Evolutionary conservation across 2,797 vertebrate genomes (phyloP), one percentile per base, ranked within the genome.

Genomic region (Xenentodon cancila): DNA sequence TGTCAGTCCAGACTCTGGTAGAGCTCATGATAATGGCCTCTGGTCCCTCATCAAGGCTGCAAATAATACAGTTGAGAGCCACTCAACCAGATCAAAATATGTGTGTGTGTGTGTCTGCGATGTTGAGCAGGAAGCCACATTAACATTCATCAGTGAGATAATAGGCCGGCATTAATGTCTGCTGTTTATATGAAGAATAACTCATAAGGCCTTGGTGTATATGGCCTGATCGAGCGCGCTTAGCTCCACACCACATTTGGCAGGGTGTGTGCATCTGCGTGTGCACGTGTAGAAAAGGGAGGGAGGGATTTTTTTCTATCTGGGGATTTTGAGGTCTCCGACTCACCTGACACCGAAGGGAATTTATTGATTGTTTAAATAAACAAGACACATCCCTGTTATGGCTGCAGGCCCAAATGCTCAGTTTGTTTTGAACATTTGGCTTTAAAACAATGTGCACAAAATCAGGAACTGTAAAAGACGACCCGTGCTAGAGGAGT

Each of bases 121-220:
- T 54, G 69, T 60, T 56, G 75, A 75, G 79, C 49, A 44, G 64
- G 79, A 83, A 82, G 72, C 61, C 2, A 77, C 80, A 86, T 87
- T 82, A 88, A 82, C 87, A 88, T 88, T 88, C 80, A 88, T 88
- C 88, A 87, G 68, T 32, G 47, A 68, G 75, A 85, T 86, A 88
- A 88, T 74, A 81, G 84, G 75, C 72, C 66, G 62, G 68, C 52
- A 73, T 89, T 84, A 89, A 85, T 85, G 84, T 80, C 88, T 80
- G 80, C 79, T 81, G 82, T 86, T 89, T 91, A 88, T 90, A 83
- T 80, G 85, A 90, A 84, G 68, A 85, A 88, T 86, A 86, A 82
- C 79, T 87, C 77, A 77, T 80, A 81, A 81, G 72, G 77, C 68
- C 61, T 68, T 73, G 78, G 76, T 67, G 57, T 83, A 80, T 79